phyloP scores from a whole-genome alignment of 2,888 invertebrate genomes.

The Orchesellides sinensis region DNA sequence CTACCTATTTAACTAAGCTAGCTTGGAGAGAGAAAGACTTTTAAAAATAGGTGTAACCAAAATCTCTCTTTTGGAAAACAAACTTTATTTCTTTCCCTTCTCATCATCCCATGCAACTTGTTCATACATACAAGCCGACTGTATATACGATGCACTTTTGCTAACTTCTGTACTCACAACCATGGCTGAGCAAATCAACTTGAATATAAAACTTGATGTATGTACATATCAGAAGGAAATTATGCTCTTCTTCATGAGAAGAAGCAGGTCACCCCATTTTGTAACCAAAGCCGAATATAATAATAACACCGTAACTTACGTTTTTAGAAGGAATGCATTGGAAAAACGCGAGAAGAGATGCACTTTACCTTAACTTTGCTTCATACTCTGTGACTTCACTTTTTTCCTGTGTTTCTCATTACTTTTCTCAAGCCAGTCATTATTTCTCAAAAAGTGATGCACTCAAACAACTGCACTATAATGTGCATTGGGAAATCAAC shows the following conservation, averaged over 20 bases:
- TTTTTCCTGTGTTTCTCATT: slow-evolving; percentile 32
- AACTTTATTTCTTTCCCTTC: too few species aligned
- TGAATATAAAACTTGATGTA: slow-evolving; percentile 19
- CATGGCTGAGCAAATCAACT: background rate
- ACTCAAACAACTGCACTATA: background rate
- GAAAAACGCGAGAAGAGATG: too few species aligned
- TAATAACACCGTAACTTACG: slow-evolving; percentile 27
- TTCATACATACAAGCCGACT: background rate
- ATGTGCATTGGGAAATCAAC: slow-evolving; percentile 51
- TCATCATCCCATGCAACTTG: slow-evolving; percentile 1
- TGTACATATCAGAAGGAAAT: background rate
- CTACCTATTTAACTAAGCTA: background rate
- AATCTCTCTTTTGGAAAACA: slow-evolving; percentile 65
- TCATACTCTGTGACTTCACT: slow-evolving; percentile 47
- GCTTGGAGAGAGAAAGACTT: slow-evolving; percentile 37
- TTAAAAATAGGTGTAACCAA: slow-evolving; percentile 60
- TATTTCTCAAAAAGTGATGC: slow-evolving; percentile 11
- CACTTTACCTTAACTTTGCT: slow-evolving; percentile 44
- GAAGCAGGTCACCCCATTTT: slow-evolving; percentile 74
- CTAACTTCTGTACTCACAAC: too few species aligned
- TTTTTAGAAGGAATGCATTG: too few species aligned
- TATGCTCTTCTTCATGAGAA: slow-evolving; percentile 23
- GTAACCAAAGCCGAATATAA: slow-evolving; percentile 21
- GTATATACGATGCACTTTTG: background rate
- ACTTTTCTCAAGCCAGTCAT: slow-evolving; percentile 45